phyloP scores from a whole-genome alignment of 2,888 invertebrate genomes.

The Entomobrya proxima region DNA sequence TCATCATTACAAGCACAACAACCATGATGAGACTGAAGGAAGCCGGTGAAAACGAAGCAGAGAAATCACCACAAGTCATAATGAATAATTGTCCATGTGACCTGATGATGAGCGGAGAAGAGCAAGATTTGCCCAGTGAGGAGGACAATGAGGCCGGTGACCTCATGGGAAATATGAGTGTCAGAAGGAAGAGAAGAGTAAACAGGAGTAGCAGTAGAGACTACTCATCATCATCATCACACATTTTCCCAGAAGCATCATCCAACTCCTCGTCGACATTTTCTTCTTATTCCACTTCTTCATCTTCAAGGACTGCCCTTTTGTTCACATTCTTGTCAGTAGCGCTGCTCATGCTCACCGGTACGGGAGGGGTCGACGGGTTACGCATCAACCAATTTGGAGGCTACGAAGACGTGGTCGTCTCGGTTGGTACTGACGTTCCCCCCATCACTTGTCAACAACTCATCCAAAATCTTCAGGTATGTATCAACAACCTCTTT shows the following conservation, averaged over 20 bases:
- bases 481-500: constrained; percentile 42
- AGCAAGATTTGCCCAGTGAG: constrained; percentile 1
- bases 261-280: not conserved
- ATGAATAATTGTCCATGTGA: constrained; percentile 66
- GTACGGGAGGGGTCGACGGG: constrained; percentile 50
- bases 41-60: not conserved
- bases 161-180: constrained; percentile 53
- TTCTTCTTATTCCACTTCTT: constrained; percentile 17
- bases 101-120: constrained; percentile 49
- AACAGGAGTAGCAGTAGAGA: not conserved
- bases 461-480: constrained; percentile 72
- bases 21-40: constrained; percentile 41
- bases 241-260: constrained; percentile 35
- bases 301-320: constrained; percentile 55
- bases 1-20: constrained; percentile 21
- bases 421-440: constrained; percentile 72
- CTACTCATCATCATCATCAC: constrained; percentile 40
- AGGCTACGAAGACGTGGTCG: constrained; percentile 74
- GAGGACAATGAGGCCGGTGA: constrained; percentile 50
- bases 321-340: constrained; percentile 52
- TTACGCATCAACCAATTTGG: constrained; percentile 71
- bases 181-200: constrained; percentile 48
- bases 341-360: constrained; percentile 29
- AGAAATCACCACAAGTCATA: constrained; percentile 42
- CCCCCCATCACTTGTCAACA: constrained; percentile 73